Evolutionary conservation across 2,113 vertebrate genomes (phyloP), one percentile per base, ranked within the genome.

Genomic region (Apodemus speciosus): DNA sequence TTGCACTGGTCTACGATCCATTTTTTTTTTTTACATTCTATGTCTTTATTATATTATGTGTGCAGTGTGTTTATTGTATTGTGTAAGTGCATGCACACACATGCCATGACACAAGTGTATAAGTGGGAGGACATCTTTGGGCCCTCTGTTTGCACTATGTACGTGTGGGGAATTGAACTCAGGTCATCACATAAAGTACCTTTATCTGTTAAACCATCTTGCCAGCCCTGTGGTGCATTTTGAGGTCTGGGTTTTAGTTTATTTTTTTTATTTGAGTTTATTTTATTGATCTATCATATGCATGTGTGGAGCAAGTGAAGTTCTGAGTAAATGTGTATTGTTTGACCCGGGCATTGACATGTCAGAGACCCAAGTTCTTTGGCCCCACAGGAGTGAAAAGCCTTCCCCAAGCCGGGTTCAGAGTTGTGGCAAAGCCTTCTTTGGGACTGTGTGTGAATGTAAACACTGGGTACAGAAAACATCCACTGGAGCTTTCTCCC

Each of bases 181-280:
- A 53, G 9, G 49, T 35, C 49, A 53, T 32, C 73, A 35, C 15
- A 77, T 77, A 77, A 49, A 77, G 10, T 13, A 13, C 18, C 32
- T 79, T 53, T 79, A 79, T 10, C 51, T 56, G 51, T 35, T 79
- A 53, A 56, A 51, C 9, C 76, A 56, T 23, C 76, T 79, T 9
- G 18, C 32, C 30, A 79, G 30, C 76, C 49, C 27, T 95, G 9
- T 89, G 49, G 81, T 77, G 20, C 53, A 72, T 77, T 95, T 89
- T 91, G 58, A 88, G 27, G 53, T 68, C 51, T 79, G 23, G 18
- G 51, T 38, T 53, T 51, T 35, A 10, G 8, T 35, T 77, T 46
- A 46, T 49, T 32, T 32, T 49, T 32, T 75, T 49, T 73, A 75
- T 75, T 49, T 75, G 71, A 43, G 49, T 75, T 6, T 75, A 46